These are phyloP conservation scores for Lerista edwardsae DNA, from an alignment of 2,797 vertebrate species.

Conservation along the genomic window DNA sequence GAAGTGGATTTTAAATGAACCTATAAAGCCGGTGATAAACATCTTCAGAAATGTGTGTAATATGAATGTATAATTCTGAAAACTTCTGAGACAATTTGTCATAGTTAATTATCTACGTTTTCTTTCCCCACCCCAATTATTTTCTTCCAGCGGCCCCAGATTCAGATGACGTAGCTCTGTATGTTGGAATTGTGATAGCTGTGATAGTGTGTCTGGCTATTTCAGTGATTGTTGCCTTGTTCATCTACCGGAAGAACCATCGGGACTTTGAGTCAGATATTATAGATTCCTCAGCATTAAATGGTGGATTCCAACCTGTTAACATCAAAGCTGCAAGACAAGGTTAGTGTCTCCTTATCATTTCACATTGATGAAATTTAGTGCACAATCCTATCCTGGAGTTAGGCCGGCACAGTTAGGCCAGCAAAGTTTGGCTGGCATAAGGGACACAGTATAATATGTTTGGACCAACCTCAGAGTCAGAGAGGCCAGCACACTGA, in stretches of 20 bases:
- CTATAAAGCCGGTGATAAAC: constrained; percentile 70
- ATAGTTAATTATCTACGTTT: constrained; percentile 39
- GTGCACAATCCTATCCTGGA: no score
- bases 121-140: constrained; percentile 23
- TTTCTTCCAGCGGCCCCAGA: constrained; percentile 85
- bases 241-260: constrained; percentile 95
- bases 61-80: constrained; percentile 32
- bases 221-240: constrained; percentile 88
- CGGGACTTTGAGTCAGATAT: constrained; percentile 93
- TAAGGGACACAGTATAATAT: no score
- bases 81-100: constrained; percentile 27
- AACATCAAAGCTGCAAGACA: constrained; percentile 94
- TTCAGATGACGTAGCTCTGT: constrained; percentile 90
- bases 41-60: constrained; percentile 47
- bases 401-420: no score
- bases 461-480: no score
- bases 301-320: constrained; percentile 93
- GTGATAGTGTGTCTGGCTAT: constrained; percentile 94
- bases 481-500: no score
- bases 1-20: constrained; percentile 73
- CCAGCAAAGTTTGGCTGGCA: no score
- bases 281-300: constrained; percentile 92
- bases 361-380: not conserved
- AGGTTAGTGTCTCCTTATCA: constrained; percentile 77
- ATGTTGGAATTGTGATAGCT: constrained; percentile 90